Percentiles rank a stretch among this genome's conserved stretches.
Evolutionary conservation across 1,140 invertebrate species (phyloP).

Genomic region (Berghia stephanieae): DNA sequence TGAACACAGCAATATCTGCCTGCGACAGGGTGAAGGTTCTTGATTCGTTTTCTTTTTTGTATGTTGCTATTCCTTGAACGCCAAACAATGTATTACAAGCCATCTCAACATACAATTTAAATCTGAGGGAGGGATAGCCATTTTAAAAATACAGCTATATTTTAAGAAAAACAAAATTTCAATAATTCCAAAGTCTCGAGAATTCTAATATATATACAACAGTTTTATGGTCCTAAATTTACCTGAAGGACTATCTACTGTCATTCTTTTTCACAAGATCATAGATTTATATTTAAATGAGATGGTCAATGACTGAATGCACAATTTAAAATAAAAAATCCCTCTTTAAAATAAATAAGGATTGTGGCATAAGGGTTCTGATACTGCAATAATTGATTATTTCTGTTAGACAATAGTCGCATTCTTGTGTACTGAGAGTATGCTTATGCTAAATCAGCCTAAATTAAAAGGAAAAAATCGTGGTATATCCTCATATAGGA

Average conservation of each 20-base stretch:
- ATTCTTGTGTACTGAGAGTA: no score
- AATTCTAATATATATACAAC: background rate
- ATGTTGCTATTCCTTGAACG: constrained; percentile 63
- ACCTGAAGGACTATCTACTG: no score
- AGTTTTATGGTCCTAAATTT: no score
- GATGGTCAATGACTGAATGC: constrained; percentile 36
- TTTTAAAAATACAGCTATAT: background rate
- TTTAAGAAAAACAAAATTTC: background rate
- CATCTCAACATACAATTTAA: constrained; percentile 68
- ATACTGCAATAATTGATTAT: no score
- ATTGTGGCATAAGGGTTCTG: no score
- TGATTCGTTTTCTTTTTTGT: constrained; percentile 65
- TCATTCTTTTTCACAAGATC: no score
- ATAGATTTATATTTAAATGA: no score
- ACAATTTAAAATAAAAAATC: constrained; percentile 48
- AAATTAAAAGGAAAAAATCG: no score
- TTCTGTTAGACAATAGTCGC: no score
- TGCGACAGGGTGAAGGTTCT: constrained; percentile 62
- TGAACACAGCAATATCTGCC: constrained; percentile 68
- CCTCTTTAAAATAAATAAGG: no score
- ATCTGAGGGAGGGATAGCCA: constrained; percentile 38
- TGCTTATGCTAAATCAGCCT: no score
- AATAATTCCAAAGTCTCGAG: background rate
- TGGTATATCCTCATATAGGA: no score
- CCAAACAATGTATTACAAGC: constrained; percentile 70